These are phyloP conservation scores for Uromys caudimaculatus DNA, from an alignment of 2,797 vertebrate genomes.

Conservation along the genomic window DNA sequence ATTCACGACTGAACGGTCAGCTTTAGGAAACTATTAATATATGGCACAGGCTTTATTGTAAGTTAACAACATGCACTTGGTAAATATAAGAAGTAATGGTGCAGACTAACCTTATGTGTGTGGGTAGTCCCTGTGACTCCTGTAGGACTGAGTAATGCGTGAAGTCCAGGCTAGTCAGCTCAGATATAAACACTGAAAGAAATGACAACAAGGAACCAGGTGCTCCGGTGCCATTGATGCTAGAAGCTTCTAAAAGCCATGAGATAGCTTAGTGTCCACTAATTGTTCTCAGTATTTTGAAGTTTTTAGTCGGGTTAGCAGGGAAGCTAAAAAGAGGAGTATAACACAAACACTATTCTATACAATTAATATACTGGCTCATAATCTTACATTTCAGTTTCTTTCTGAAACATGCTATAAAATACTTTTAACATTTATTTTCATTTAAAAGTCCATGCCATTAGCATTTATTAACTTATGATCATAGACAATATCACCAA, in stretches of 20 bases:
- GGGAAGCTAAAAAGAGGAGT: neutral
- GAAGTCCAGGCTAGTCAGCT: neutral
- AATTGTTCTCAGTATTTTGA: constrained; percentile 16
- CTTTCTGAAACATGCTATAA: constrained; percentile 47
- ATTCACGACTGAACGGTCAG: neutral
- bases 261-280: neutral
- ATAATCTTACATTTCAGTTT: constrained; percentile 27
- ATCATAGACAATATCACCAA: neutral
- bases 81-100: neutral
- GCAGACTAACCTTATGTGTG: neutral
- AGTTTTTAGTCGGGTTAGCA: constrained; percentile 26
- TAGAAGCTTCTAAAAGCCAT: constrained; percentile 20
- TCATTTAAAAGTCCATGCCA: neutral
- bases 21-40: neutral
- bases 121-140: neutral
- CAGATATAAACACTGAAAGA: neutral
- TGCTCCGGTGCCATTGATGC: neutral
- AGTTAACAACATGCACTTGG: neutral
- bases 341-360: constrained; percentile 8
- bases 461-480: constrained; percentile 29
- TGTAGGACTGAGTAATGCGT: neutral
- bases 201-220: neutral
- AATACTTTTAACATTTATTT: constrained; percentile 43
- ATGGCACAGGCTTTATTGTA: neutral
- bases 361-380: neutral